These are phyloP conservation scores for Hymenopus coronatus DNA, from an alignment of 2,888 invertebrate genomes.

Conservation along the genomic window DNA sequence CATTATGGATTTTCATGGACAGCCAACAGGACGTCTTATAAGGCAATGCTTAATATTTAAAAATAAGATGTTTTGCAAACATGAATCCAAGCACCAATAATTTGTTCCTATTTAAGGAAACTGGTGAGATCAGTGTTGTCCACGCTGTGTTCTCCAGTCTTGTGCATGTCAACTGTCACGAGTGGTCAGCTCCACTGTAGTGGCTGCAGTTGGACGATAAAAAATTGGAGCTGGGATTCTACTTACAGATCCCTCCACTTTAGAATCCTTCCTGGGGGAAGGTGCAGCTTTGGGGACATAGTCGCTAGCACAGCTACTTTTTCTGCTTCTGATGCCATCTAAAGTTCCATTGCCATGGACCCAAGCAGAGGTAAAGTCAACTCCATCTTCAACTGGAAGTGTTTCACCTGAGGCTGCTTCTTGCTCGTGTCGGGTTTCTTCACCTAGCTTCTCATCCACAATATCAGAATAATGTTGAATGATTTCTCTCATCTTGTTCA, in stretches of 20 bases:
- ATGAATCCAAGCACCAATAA: not conserved
- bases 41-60: not conserved
- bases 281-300: constrained; percentile 37
- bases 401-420: constrained; percentile 22
- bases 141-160: not conserved
- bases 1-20: not conserved
- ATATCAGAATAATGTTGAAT: constrained; percentile 56
- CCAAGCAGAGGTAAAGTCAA: constrained; percentile 68
- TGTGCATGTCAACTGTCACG: constrained; percentile 8
- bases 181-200: constrained; percentile 8
- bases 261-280: constrained; percentile 54
- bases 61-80: not conserved
- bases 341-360: constrained; percentile 68
- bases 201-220: constrained; percentile 8
- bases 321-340: constrained; percentile 43
- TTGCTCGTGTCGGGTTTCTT: constrained; percentile 35
- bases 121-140: not conserved
- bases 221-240: constrained; percentile 54
- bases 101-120: not conserved
- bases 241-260: constrained; percentile 50
- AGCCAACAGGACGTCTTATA: not conserved
- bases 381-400: constrained; percentile 24
- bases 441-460: constrained; percentile 37
- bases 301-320: not conserved
- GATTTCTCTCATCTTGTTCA: constrained; percentile 71